Evolutionary conservation across 2,113 vertebrate species (phyloP).

Genomic region (Tretioscincus oriximinensis): DNA sequence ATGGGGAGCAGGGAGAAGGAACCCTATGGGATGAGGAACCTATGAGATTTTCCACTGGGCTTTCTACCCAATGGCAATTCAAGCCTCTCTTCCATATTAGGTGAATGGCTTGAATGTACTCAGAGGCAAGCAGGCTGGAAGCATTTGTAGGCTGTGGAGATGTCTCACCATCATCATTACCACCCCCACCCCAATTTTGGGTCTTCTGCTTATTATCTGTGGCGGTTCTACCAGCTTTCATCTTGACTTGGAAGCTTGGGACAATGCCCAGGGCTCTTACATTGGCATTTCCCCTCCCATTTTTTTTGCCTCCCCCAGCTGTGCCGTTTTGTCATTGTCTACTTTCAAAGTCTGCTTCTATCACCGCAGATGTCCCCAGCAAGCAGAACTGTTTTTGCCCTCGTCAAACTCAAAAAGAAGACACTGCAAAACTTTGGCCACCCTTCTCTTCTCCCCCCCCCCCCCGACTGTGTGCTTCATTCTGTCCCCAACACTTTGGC

Average conservation of each 20-base stretch:
- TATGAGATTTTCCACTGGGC: too few relatives aligned
- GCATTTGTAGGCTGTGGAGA: not conserved
- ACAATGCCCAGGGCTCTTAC: not conserved
- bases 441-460: not conserved
- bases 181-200: too few relatives aligned
- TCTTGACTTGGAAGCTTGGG: conserved; percentile 19
- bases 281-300: too few relatives aligned
- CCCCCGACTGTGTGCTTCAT: not conserved
- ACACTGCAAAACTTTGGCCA: not conserved
- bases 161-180: too few relatives aligned
- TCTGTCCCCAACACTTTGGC: conserved; percentile 22
- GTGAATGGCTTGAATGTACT: not conserved
- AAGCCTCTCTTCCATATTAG: not conserved
- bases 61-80: not conserved
- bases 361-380: not conserved
- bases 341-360: not conserved
- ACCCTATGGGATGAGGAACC: too few relatives aligned
- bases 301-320: too few relatives aligned
- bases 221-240: not conserved
- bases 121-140: not conserved
- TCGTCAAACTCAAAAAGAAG: not conserved
- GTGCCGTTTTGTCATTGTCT: not conserved
- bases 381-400: not conserved
- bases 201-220: not conserved
- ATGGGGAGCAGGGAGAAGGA: too few relatives aligned